Conservation (phyloP, 2,888 invertebrate species). For the Tanytarsus gracilentus region DNA sequence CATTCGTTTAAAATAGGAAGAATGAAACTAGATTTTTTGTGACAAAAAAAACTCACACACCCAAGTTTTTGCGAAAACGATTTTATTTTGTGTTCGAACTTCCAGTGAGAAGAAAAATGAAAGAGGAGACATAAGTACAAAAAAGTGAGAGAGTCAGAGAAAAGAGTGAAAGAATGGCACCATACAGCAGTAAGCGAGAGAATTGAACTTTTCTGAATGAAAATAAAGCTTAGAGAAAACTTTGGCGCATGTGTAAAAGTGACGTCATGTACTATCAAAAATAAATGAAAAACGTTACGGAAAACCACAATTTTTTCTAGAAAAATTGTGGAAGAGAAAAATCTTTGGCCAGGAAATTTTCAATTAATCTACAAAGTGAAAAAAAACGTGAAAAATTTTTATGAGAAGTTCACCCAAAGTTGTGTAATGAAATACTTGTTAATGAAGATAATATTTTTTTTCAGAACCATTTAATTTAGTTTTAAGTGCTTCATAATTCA, state of each 20-base stretch:
- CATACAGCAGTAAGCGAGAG: neutral
- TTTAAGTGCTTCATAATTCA: neutral
- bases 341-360: neutral
- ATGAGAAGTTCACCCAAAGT: too few species aligned
- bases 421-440: too few species aligned
- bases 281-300: constrained; percentile 25
- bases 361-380: neutral
- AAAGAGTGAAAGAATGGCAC: neutral
- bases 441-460: neutral
- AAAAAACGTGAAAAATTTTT: neutral
- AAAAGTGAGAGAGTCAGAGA: neutral
- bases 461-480: neutral
- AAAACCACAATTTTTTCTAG: constrained; percentile 12
- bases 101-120: neutral
- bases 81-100: too few species aligned
- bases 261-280: constrained; percentile 27
- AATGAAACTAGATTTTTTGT: too few species aligned
- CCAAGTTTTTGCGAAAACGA: too few species aligned
- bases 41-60: too few species aligned
- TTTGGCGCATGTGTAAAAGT: constrained; percentile 26
- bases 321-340: neutral
- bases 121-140: neutral
- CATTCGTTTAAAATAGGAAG: too few species aligned
- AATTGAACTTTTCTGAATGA: constrained; percentile 12
- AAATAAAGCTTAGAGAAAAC: neutral